These are phyloP conservation scores for Gadopsis marmoratus DNA, from an alignment of 2,797 vertebrate species.

Conservation along the genomic window DNA sequence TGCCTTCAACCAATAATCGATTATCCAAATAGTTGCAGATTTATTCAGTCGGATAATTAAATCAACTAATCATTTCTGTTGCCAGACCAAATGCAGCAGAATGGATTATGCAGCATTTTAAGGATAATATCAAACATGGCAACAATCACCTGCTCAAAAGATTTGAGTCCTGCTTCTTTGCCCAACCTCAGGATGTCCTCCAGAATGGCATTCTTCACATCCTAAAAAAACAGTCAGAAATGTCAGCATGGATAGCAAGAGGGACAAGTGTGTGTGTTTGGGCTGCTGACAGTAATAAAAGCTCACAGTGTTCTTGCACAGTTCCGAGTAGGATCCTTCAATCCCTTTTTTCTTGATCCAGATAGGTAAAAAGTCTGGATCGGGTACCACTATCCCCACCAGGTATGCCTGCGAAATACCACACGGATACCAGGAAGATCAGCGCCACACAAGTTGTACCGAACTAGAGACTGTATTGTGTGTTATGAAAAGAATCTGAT, in stretches of 20 bases:
- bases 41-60: background rate
- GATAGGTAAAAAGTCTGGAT: constrained; percentile 86
- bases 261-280: background rate
- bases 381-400: constrained; percentile 92
- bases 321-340: constrained; percentile 88
- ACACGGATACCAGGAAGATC: background rate
- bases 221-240: constrained; percentile 77
- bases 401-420: constrained; percentile 88
- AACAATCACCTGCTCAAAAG: constrained; percentile 95
- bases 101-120: background rate
- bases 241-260: background rate
- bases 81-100: background rate
- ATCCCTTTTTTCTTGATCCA: constrained; percentile 92
- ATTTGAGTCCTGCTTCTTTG: constrained; percentile 93
- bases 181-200: constrained; percentile 92
- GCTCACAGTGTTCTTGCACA: constrained; percentile 91
- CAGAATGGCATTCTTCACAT: constrained; percentile 90
- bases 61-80: background rate
- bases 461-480: background rate
- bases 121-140: background rate
- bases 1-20: too few relatives aligned
- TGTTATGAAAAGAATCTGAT: background rate
- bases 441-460: background rate
- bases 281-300: background rate
- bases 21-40: background rate